Base-by-base conservation (phyloP, 37 sponge, comb jelly and placozoan species). In the Cliona cf. orientalis region DNA sequence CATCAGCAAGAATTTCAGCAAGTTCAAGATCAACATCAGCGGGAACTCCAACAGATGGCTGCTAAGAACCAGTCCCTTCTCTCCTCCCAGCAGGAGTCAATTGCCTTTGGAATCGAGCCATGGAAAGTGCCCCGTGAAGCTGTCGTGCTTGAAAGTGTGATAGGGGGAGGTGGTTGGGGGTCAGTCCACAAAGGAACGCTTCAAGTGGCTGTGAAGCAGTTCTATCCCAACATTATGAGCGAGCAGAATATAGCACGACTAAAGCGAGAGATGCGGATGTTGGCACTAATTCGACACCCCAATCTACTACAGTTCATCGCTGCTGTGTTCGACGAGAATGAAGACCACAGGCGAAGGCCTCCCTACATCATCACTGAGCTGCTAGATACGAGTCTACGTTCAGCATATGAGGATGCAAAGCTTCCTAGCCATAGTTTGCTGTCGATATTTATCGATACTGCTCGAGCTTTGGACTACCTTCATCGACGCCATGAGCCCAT, bases 151-250 rank as follows among this genome's bases (percentile, higher is more conserved):
- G 25, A 22, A 21, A 21, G 61, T 19, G 58, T 53, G 38, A 66
- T 91, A 21, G 91, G 92, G n/a, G 66, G 75, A 65, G 93, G 93
- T 64, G 89, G 67, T 2, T 88, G 83, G 79, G 93, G 93, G 19
- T 55, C 43, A 23, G 88, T 93, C 23, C 29, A 45, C 42, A 43
- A 66, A 21, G 93, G 89, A 38, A 59, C 25, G 23, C 88, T 78
- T 67, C 33, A 74, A 9, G 93, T 93, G 21, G 93, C 93, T 42
- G 89, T 92, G 32, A 92, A 92, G 69, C 31, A 69, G 62, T 44
- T 83, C 0, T 76, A 86, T 57, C 72, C 76, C 35, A 21, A 81
- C 33, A 72, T 91, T 28, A 44, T 76, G n/a, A 39, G 42, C 31
- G 12, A 53, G 1, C 69, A 49, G 19, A 31, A 71, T 12, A 36